phyloP scores from a whole-genome alignment of 2,797 vertebrate species.

The Champsocephalus esox region DNA sequence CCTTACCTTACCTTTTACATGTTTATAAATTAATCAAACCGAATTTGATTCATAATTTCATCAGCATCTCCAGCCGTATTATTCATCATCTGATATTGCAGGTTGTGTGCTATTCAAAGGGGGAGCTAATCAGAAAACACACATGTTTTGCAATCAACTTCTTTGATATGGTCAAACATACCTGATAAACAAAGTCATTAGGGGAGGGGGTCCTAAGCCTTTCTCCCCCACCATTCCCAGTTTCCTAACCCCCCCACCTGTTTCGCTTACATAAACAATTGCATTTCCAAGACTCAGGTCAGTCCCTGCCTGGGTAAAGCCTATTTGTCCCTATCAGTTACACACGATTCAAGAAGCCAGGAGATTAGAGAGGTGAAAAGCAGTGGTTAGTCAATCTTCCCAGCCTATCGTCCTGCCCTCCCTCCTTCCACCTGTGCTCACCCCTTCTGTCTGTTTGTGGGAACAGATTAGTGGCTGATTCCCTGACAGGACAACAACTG shows the following conservation, averaged over 20 bases:
- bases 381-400: conserved; percentile 54
- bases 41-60: neutral
- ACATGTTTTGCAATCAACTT: neutral
- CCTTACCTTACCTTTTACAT: neutral
- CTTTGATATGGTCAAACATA: neutral
- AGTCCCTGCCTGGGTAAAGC: conserved; percentile 52
- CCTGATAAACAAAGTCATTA: neutral
- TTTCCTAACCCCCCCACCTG: conserved; percentile 6
- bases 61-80: too few relatives aligned
- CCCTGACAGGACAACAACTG: conserved; percentile 49
- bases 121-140: neutral
- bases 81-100: neutral
- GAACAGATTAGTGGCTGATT: conserved; percentile 56
- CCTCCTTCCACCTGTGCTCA: conserved; percentile 9
- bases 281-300: conserved; percentile 54
- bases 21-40: neutral
- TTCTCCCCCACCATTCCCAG: conserved; percentile 5
- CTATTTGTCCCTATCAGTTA: conserved; percentile 67
- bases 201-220: neutral
- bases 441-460: conserved; percentile 22
- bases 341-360: conserved; percentile 50
- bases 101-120: too few relatives aligned
- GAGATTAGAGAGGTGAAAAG: conserved; percentile 73
- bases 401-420: neutral
- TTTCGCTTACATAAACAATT: conserved; percentile 66